Evolutionary conservation across 2,888 invertebrate genomes (phyloP).

Genomic region (Thelaira solivaga): DNA sequence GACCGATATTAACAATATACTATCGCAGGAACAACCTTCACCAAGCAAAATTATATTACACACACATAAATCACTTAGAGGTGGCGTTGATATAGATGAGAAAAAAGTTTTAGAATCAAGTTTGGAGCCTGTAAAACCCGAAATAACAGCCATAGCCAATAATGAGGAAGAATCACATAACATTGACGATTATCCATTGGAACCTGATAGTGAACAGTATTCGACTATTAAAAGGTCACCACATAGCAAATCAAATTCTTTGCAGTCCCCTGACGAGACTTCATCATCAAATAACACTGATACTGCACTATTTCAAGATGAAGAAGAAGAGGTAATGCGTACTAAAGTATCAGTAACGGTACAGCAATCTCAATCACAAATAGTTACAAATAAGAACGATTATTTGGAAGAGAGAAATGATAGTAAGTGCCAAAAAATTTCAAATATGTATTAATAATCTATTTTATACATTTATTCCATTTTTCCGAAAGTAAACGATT

Average conservation of each 20-base stretch:
- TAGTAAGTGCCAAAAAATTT: too few species aligned
- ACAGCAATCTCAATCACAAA: conserved; percentile 69
- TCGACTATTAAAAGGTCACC: conserved; percentile 85
- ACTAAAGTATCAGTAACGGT: conserved; percentile 72
- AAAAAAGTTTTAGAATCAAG: too few species aligned
- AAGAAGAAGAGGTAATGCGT: conserved; percentile 66
- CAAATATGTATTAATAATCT: too few species aligned
- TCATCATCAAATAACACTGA: conserved; percentile 73
- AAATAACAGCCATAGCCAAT: conserved; percentile 68
- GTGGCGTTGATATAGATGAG: not conserved
- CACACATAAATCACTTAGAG: conserved; percentile 20
- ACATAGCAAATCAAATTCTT: conserved; percentile 79
- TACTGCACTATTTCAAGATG: conserved; percentile 69
- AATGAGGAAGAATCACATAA: conserved; percentile 69
- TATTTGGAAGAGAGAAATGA: conserved; percentile 69
- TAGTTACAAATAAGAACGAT: conserved; percentile 65
- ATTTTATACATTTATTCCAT: too few species aligned
- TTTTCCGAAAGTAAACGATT: conserved; percentile 73
- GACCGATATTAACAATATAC: conserved; percentile 64
- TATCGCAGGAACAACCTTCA: conserved; percentile 33
- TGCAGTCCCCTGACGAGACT: conserved; percentile 75
- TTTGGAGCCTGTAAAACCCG: conserved; percentile 68
- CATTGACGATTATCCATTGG: conserved; percentile 80
- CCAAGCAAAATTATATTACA: conserved; percentile 49
- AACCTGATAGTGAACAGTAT: conserved; percentile 82